These are phyloP conservation scores for Oopsacas minuta DNA, from an alignment of 37 sponge, comb jelly and placozoan species.

Conservation along the genomic window DNA sequence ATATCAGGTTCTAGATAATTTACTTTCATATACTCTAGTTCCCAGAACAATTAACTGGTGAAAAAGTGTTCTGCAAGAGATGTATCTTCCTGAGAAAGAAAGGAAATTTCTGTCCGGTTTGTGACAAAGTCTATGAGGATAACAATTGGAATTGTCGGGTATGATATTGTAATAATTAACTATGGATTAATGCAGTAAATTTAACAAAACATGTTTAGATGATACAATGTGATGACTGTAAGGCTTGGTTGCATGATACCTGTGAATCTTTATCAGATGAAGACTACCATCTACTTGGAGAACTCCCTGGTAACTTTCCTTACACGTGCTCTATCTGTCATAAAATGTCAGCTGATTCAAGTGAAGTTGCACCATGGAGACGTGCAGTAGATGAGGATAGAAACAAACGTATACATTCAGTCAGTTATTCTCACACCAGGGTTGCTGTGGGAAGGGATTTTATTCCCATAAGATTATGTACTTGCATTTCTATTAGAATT, in stretches of 20 bases:
- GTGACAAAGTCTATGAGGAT: slow-evolving; percentile 61
- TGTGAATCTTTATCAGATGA: slow-evolving; percentile 62
- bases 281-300: background rate
- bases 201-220: slow-evolving; percentile 33
- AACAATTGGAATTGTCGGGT: slow-evolving; percentile 70
- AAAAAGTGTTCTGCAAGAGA: background rate
- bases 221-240: slow-evolving; percentile 72
- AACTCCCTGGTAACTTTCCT: background rate
- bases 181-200: too few species aligned
- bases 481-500: too few species aligned
- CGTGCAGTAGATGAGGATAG: background rate
- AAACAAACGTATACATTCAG: background rate
- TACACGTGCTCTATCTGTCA: slow-evolving; percentile 10
- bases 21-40: background rate
- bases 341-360: background rate
- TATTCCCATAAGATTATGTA: too few species aligned
- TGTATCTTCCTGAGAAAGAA: background rate
- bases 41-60: background rate
- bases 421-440: too few species aligned
- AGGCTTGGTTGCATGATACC: slow-evolving; percentile 67
- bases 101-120: slow-evolving; percentile 84
- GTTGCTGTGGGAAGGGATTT: too few species aligned
- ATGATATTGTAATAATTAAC: too few species aligned
- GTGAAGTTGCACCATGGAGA: background rate
- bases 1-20: background rate